These are phyloP conservation scores for Cololabis saira DNA, from an alignment of 2,113 vertebrate genomes.

Conservation along the genomic window DNA sequence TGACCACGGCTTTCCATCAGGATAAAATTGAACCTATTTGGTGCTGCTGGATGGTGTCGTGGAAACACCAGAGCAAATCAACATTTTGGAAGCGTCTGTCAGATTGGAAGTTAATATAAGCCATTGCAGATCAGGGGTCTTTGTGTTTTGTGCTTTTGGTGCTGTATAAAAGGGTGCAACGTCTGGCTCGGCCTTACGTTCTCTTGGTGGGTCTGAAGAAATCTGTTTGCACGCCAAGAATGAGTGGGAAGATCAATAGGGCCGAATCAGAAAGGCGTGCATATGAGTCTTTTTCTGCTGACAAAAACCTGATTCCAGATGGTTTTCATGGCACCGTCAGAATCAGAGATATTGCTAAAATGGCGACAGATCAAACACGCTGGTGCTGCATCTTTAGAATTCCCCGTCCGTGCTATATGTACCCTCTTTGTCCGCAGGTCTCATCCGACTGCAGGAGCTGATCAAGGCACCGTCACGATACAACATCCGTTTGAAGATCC, in stretches of 20 bases:
- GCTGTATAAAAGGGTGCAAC: constrained; percentile 40
- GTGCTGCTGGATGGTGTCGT: constrained; percentile 32
- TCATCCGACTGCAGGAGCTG: constrained; percentile 98
- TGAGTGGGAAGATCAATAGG: constrained; percentile 71
- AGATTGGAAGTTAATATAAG: constrained; percentile 55
- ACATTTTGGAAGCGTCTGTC: constrained; percentile 43
- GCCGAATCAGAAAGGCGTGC: constrained; percentile 62
- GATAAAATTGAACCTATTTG: constrained; percentile 58
- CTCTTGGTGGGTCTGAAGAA: constrained; percentile 61
- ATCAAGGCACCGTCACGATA: constrained; percentile 98
- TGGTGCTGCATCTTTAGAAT: constrained; percentile 44
- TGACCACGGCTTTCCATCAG: constrained; percentile 60
- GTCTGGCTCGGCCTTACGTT: constrained; percentile 56
- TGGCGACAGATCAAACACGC: constrained; percentile 66
- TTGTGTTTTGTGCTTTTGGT: constrained; percentile 53
- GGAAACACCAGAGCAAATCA: constrained; percentile 43
- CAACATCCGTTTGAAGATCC: constrained; percentile 97
- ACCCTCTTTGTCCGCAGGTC: constrained; percentile 85
- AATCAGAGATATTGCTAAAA: constrained; percentile 56
- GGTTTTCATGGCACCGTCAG: constrained; percentile 45
- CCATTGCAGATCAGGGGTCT: constrained; percentile 42
- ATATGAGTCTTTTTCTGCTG: constrained; percentile 55
- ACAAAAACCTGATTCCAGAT: constrained; percentile 53
- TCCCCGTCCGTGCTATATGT: constrained; percentile 42
- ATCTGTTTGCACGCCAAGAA: constrained; percentile 59